These are phyloP conservation scores for Tupaia chinensis DNA, from an alignment of 2,113 vertebrate genomes.

Conservation along the genomic window DNA sequence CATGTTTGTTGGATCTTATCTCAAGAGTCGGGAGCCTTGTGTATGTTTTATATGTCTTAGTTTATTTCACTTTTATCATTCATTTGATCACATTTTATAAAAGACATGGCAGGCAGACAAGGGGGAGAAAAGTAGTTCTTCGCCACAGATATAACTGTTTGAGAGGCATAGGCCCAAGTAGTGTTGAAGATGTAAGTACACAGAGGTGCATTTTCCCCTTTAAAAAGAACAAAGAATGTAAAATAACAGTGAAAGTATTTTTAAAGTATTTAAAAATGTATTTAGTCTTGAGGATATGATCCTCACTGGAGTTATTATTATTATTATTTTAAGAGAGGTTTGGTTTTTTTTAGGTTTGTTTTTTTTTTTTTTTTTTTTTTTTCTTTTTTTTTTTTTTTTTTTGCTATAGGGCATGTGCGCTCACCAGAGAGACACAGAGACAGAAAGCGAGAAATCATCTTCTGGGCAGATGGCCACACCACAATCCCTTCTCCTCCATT, in stretches of 20 bases:
- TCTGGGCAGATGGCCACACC: too few species aligned
- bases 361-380: too few species aligned
- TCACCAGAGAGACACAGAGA: too few species aligned
- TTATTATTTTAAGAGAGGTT: too few species aligned
- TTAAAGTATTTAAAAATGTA: background rate
- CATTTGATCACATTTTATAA: constrained; percentile 33
- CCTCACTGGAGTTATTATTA: background rate
- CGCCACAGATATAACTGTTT: background rate
- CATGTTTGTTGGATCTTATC: background rate
- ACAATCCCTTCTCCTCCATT: too few species aligned
- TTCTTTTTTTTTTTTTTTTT: too few species aligned
- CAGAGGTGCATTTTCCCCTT: background rate
- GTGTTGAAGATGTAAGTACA: background rate
- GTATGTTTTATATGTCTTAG: background rate
- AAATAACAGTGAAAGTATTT: background rate
- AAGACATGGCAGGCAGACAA: background rate
- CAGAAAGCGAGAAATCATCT: too few species aligned
- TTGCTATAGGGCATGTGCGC: too few species aligned
- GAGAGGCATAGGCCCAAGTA: background rate
- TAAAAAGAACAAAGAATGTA: background rate
- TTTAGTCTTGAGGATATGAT: background rate
- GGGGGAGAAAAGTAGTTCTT: background rate
- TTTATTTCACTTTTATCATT: constrained; percentile 46
- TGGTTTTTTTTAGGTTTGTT: too few species aligned
- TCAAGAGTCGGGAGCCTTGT: background rate